phyloP scores from a whole-genome alignment of 2,797 vertebrate species.

The Lithobates pipiens region DNA sequence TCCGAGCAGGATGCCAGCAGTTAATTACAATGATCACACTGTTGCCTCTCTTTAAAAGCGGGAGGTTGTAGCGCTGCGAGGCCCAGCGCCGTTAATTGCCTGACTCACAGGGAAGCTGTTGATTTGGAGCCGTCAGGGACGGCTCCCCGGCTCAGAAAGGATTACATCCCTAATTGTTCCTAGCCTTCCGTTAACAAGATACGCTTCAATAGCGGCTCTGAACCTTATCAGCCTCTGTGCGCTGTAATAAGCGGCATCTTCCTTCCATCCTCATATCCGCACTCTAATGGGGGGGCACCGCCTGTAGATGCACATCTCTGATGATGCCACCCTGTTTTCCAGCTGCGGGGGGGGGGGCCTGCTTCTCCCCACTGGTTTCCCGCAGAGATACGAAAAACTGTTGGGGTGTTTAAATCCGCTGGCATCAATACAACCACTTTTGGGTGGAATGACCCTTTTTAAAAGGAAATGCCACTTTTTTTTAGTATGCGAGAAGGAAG shows the following conservation, averaged over 20 bases:
- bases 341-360: background rate
- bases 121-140: slow-evolving; percentile 83
- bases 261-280: slow-evolving; percentile 43
- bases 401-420: no score
- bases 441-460: no score
- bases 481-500: no score
- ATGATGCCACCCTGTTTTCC: background rate
- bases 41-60: slow-evolving; percentile 68
- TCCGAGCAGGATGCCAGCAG: slow-evolving; percentile 73
- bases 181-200: slow-evolving; percentile 86
- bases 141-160: slow-evolving; percentile 80
- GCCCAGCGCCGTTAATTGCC: slow-evolving; percentile 88
- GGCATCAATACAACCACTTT: no score
- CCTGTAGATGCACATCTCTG: background rate
- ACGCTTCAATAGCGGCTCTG: slow-evolving; percentile 76
- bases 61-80: slow-evolving; percentile 80
- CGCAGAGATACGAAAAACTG: no score
- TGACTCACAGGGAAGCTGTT: slow-evolving; percentile 83
- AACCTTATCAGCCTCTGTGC: slow-evolving; percentile 70
- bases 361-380: no score
- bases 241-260: slow-evolving; percentile 69
- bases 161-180: slow-evolving; percentile 89
- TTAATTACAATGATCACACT: slow-evolving; percentile 77
- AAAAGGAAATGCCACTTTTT: no score
- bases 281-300: slow-evolving; percentile 22